Evolutionary conservation across 64 coral and sea anemone genomes (phyloP).

Genomic region (Pocillopora verrucosa): DNA sequence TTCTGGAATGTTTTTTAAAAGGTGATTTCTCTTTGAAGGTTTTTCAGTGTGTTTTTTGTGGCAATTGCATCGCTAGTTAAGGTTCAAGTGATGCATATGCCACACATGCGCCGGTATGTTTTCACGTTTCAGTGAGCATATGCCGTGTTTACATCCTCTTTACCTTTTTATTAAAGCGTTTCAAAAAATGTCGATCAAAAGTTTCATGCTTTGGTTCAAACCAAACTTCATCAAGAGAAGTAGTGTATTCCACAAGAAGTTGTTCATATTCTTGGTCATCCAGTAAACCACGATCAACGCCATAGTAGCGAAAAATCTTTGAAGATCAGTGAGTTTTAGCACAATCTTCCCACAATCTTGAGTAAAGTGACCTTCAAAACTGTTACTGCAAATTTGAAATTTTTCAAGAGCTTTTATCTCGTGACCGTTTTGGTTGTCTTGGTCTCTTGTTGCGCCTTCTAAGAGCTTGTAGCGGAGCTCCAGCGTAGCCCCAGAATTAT

Average conservation of each 20-base stretch:
- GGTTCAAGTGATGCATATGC: background rate
- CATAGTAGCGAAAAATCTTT: conserved; percentile 19
- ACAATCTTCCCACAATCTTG: background rate
- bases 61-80: too few relatives aligned
- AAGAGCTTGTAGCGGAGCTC: conserved; percentile 7
- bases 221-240: background rate
- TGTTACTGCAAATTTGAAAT: conserved; percentile 10
- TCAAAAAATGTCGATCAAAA: background rate
- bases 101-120: background rate
- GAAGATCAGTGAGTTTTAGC: conserved; percentile 5
- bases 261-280: conserved; percentile 53
- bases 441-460: background rate
- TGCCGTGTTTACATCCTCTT: conserved; percentile 32
- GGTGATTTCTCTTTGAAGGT: too few relatives aligned
- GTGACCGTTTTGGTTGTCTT: background rate
- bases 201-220: background rate
- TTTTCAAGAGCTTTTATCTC: background rate
- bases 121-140: conserved; percentile 18
- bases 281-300: conserved; percentile 35
- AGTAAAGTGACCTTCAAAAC: background rate
- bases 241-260: conserved; percentile 22
- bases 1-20: background rate
- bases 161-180: background rate
- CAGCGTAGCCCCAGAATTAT: too few relatives aligned
- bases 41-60: too few relatives aligned